Evolutionary conservation across 2,888 invertebrate species (phyloP).

Genomic region (Acrobasis suavella): DNA sequence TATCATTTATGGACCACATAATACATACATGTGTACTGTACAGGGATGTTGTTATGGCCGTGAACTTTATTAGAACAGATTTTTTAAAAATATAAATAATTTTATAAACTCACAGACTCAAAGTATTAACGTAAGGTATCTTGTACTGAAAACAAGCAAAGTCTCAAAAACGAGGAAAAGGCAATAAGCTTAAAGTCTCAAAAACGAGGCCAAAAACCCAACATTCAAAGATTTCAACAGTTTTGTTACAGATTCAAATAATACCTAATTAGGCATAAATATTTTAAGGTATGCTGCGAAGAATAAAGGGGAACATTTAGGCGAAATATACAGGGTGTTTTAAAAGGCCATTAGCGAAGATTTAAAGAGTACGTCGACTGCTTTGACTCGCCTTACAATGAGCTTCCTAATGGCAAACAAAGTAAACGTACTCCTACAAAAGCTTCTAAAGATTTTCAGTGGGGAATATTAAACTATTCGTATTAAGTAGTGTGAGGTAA

Average conservation of each 20-base stretch:
- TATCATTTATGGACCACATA: too few relatives aligned
- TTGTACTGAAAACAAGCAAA: too few relatives aligned
- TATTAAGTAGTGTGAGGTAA: conserved; percentile 18
- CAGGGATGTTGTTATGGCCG: too few relatives aligned
- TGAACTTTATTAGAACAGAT: too few relatives aligned
- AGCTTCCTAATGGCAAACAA: conserved; percentile 62
- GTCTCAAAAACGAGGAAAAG: too few relatives aligned
- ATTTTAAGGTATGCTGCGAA: conserved; percentile 53
- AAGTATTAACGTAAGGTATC: too few relatives aligned
- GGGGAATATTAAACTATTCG: conserved; percentile 32
- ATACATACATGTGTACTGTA: too few relatives aligned
- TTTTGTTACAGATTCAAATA: conserved; percentile 23
- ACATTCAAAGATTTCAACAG: background rate
- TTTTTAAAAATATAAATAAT: too few relatives aligned
- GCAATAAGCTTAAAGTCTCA: background rate
- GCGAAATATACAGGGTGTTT: conserved; percentile 66
- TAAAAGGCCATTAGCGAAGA: conserved; percentile 74
- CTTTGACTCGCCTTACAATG: conserved; percentile 69
- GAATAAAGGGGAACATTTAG: conserved; percentile 54
- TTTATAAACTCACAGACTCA: too few relatives aligned
- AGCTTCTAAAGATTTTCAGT: conserved; percentile 31
- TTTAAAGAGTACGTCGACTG: conserved; percentile 68
- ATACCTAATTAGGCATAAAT: conserved; percentile 41
- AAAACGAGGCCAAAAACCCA: background rate
- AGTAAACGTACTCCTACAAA: conserved; percentile 52